A percentile compares a stretch with the other conserved stretches of the same genome.
These are phyloP conservation scores for Cyprinodon diabolis DNA, from an alignment of 2,797 vertebrate genomes.

Conservation along the genomic window DNA sequence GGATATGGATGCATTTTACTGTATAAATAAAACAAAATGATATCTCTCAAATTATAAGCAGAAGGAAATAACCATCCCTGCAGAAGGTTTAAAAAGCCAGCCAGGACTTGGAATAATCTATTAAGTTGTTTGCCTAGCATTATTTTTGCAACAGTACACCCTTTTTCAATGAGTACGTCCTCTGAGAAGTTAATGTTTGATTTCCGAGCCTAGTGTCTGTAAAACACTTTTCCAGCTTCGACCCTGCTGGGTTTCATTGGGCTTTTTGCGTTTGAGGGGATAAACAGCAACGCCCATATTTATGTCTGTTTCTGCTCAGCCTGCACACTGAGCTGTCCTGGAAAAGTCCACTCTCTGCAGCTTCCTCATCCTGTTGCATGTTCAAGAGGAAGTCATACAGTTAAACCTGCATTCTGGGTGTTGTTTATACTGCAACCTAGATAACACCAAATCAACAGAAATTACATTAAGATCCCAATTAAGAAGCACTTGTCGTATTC, in stretches of 20 bases:
- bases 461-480: not conserved
- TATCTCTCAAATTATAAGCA: not conserved
- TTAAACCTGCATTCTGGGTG: constrained; percentile 20
- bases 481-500: not conserved
- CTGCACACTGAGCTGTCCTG: constrained; percentile 62
- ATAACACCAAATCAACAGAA: constrained; percentile 15
- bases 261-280: constrained; percentile 49
- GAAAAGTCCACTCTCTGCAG: constrained; percentile 59
- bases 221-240: constrained; percentile 38
- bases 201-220: constrained; percentile 29
- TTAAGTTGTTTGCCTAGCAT: constrained; percentile 1
- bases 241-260: constrained; percentile 60
- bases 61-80: not conserved
- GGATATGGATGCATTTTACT: not conserved
- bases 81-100: not conserved
- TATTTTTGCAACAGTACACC: constrained; percentile 4
- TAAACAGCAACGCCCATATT: constrained; percentile 67
- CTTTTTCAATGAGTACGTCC: constrained; percentile 12
- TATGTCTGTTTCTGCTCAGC: constrained; percentile 60
- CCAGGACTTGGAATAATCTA: not conserved
- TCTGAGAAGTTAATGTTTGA: constrained; percentile 19
- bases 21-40: constrained; percentile 2
- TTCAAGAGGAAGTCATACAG: constrained; percentile 34
- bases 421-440: constrained; percentile 26
- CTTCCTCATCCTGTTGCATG: constrained; percentile 67